Evolutionary conservation across 2,888 invertebrate species (phyloP), one percentile per base, ranked within the genome.

Genomic region (Sarcophaga rosellei): DNA sequence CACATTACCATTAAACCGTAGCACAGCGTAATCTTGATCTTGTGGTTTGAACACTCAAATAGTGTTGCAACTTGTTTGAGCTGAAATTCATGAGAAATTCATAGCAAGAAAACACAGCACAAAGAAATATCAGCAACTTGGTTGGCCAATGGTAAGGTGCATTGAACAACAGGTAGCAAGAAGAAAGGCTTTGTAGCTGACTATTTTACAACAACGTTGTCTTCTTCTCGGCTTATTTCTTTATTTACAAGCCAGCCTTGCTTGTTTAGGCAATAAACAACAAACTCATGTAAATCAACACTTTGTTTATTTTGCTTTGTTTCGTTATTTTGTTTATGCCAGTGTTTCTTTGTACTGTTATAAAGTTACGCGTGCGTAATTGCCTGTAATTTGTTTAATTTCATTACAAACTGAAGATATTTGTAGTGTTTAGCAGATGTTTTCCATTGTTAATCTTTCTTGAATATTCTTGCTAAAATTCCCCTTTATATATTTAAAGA

Each of bases 301-400:
- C 68, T 81, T 65, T 81, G 62, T n/a, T 69, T 15, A n/a, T 20
- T 17, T n/a, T n/a, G 61, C 61, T 63, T 73, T 66, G 12, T 20
- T 65, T 75, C 47, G 20, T 70, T 53, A 35, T 53, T n/a, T 57
- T 65, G 63, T 69, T 47, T 45, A 21, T 35, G 4, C 63, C 3
- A 53, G 15, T 59, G 45, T 65, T 45, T 75, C 77, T 69, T 85
- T 84, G 77, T 85, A 70, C 62, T 75, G 65, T 77, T 80, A 72
- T 82, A 57, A 65, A 81, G 69, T 81, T 87, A 70, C 61, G 66
- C 81, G 73, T 88, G 84, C 62, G 68, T 84, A 79, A 76, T 84
- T 87, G 73, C 73, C 72, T 81, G 73, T 88, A 87, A 88, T 87
- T 82, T 81, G 79, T 88, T 91, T 89, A 90, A 90, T 87, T 73